phyloP scores from a whole-genome alignment of 2,113 vertebrate species.

The Dromaius novaehollandiae region DNA sequence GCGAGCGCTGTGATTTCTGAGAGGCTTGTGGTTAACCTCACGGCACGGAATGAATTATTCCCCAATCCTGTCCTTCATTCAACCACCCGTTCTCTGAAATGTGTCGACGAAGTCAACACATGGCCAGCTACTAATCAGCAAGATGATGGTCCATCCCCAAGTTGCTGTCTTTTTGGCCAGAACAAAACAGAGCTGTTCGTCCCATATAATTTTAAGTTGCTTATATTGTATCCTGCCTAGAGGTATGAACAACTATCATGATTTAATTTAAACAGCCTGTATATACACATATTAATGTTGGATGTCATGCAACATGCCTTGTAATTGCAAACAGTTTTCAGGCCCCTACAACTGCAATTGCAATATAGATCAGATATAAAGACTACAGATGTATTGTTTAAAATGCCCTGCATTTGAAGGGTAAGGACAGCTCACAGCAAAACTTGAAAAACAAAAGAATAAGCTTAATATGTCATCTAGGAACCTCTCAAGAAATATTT shows the following conservation, averaged over 20 bases:
- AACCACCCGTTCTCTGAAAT: slow-evolving; percentile 65
- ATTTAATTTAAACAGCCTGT: slow-evolving; percentile 41
- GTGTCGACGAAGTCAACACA: slow-evolving; percentile 61
- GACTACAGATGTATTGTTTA: not conserved
- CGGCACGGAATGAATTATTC: slow-evolving; percentile 64
- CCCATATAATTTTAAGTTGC: not conserved
- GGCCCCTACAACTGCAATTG: not conserved
- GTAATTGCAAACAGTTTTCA: not conserved
- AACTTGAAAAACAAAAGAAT: not conserved
- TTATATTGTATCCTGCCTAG: slow-evolving; percentile 25
- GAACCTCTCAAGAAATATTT: not conserved
- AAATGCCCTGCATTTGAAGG: not conserved
- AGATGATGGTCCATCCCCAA: not conserved
- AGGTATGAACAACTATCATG: not conserved
- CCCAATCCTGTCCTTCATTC: slow-evolving; percentile 65
- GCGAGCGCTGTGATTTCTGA: slow-evolving; percentile 69
- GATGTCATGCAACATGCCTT: not conserved
- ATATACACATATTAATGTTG: not conserved
- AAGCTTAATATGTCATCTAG: not conserved
- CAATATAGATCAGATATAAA: not conserved
- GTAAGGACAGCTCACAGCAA: not conserved
- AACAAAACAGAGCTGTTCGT: not conserved
- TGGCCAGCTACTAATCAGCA: slow-evolving; percentile 50
- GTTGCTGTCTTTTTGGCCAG: not conserved
- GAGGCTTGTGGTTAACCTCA: slow-evolving; percentile 78